Conservation (phyloP, 2,797 vertebrate genomes). For the Sebastes baramenuke region DNA sequence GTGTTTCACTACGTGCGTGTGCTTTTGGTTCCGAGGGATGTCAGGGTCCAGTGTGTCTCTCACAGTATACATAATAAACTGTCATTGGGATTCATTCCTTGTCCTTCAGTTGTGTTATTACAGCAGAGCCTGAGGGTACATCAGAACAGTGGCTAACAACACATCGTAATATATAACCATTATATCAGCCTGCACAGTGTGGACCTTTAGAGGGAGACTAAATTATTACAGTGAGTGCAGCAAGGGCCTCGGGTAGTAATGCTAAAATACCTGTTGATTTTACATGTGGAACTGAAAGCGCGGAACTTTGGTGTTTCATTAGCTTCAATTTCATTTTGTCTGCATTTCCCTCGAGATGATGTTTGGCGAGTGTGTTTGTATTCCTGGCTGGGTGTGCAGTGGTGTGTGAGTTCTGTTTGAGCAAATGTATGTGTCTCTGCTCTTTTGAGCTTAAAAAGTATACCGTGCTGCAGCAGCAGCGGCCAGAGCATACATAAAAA, state of each 20-base stretch:
- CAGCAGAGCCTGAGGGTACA: conserved; percentile 49
- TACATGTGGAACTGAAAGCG: conserved; percentile 47
- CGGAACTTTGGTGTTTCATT: conserved; percentile 53
- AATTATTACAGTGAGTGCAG: conserved; percentile 64
- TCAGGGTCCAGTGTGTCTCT: conserved; percentile 21
- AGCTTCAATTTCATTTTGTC: conserved; percentile 57
- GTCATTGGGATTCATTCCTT: conserved; percentile 60
- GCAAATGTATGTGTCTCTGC: conserved; percentile 35
- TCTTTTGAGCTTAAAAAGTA: conserved; percentile 57
- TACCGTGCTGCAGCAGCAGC: conserved; percentile 23
- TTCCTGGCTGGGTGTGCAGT: conserved; percentile 27
- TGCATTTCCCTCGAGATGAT: conserved; percentile 49
- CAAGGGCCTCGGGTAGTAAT: conserved; percentile 46
- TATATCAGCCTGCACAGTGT: conserved; percentile 29
- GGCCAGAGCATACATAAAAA: conserved; percentile 57
- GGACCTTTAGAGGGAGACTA: conserved; percentile 37
- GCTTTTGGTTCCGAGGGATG: conserved; percentile 6
- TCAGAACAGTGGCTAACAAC: conserved; percentile 54
- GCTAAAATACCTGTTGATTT: conserved; percentile 69
- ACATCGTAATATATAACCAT: conserved; percentile 56
- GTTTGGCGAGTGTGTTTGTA: background rate
- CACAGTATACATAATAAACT: conserved; percentile 48
- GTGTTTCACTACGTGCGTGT: background rate
- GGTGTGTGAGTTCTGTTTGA: conserved; percentile 37
- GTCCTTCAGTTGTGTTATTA: conserved; percentile 70